Evolutionary conservation across 2,888 invertebrate genomes (phyloP), one percentile per base, ranked within the genome.

Genomic region (Synergus japonicus): DNA sequence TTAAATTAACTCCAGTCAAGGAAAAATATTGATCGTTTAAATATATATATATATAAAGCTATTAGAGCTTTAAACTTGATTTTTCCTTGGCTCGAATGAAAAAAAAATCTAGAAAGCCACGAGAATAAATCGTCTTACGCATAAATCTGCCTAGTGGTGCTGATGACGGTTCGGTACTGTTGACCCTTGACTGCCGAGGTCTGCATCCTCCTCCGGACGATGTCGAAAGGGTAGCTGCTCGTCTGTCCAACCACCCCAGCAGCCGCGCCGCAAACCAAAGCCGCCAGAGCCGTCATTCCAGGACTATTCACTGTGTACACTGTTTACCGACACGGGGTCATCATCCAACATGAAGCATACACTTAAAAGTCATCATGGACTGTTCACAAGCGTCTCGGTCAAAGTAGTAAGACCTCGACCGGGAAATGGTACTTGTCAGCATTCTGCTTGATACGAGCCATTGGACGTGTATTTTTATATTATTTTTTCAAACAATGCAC

Each of bases 201-300:
- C 90, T 95, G 95, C 94, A 95, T 95, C 86, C 95, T 92, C 87
- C 96, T 92, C 15, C 97, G 93, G 82, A 99, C 97, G 93, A 98
- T 98, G 93, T 98, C 98, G 80, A 99, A 94, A 13, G 99, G 99
- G 93, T 99, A 99, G 83, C 98, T 98, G 43, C 97, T 95, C 0
- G 97, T 96, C 93, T 99, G 99, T 0, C 98, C 98, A 37, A 98
- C 94, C 87, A 98, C 95, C 44, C 99, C 99, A 49, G 99, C 98
- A 44, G 95, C 91, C 49, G 98, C 99, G 37, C 99, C 99, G 92
- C 97, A 97, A 80, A 94, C 90, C 89, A 99, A 93, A 86, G 96
- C 95, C 80, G 95, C 94, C 41, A 96, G 85, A 64, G 96, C 94
- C 29, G 87, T 82, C 29, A 92, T 83, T 80, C 88, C 91, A 81